phyloP scores from a whole-genome alignment of 2,797 vertebrate genomes.

The Setipinna tenuifilis region DNA sequence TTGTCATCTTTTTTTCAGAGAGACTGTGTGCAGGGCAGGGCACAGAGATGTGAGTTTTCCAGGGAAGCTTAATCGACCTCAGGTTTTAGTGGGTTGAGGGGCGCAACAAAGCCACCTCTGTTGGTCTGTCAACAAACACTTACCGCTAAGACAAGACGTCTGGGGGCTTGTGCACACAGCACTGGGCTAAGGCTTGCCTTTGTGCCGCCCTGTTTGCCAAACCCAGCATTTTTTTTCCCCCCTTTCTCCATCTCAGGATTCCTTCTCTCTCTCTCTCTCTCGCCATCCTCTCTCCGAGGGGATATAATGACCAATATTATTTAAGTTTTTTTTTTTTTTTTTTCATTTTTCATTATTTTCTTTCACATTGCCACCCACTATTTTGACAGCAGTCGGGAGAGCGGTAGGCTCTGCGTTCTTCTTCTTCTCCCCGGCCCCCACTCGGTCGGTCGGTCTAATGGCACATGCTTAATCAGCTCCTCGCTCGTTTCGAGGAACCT shows the following conservation, averaged over 20 bases:
- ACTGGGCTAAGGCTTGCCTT: slow-evolving; percentile 14
- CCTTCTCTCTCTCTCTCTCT: background rate
- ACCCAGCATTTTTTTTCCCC: background rate
- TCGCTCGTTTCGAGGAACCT: slow-evolving; percentile 60
- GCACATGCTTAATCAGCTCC: slow-evolving; percentile 58
- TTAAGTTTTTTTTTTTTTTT: background rate
- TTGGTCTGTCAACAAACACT: slow-evolving; percentile 77
- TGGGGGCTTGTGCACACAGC: slow-evolving; percentile 7
- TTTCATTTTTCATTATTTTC: background rate
- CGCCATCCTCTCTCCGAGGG: background rate
- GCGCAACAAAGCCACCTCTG: slow-evolving; percentile 73
- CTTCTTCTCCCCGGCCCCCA: no score
- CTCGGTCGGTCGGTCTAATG: background rate
- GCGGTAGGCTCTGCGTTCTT: background rate
- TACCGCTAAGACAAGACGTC: slow-evolving; percentile 49
- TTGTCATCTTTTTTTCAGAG: slow-evolving; percentile 32
- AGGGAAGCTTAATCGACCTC: slow-evolving; percentile 40
- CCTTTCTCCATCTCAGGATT: background rate
- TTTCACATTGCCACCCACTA: slow-evolving; percentile 14
- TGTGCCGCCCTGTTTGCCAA: background rate
- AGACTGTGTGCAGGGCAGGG: slow-evolving; percentile 34
- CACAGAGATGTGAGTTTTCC: slow-evolving; percentile 14
- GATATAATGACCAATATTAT: slow-evolving; percentile 21
- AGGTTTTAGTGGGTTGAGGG: slow-evolving; percentile 57
- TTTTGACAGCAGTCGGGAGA: background rate